These are phyloP conservation scores for Echiichthys vipera DNA, from an alignment of 2,797 vertebrate species.

Conservation along the genomic window DNA sequence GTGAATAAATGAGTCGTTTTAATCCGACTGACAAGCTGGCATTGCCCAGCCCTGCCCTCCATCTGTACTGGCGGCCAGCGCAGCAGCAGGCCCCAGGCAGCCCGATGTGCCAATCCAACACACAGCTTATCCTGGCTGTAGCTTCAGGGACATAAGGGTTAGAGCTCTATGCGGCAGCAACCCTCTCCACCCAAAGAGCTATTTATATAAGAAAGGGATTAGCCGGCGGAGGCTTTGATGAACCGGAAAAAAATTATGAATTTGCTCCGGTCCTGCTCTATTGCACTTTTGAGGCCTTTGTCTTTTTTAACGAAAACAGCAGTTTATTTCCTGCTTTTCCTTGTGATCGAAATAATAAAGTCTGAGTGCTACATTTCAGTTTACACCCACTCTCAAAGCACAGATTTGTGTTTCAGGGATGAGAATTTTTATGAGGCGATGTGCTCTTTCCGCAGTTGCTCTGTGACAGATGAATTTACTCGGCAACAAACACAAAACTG, in stretches of 20 bases:
- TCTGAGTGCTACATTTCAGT: not conserved
- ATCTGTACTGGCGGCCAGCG: constrained; percentile 98
- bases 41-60: constrained; percentile 98
- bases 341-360: not conserved
- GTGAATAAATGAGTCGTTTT: constrained; percentile 99
- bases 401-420: not conserved
- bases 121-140: constrained; percentile 89
- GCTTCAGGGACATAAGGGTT: constrained; percentile 90
- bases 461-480: constrained; percentile 22
- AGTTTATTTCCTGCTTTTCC: constrained; percentile 2
- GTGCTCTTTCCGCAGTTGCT: not conserved
- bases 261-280: constrained; percentile 60
- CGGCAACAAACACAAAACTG: constrained; percentile 8
- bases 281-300: constrained; percentile 46
- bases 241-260: constrained; percentile 80
- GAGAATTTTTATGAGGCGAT: not conserved
- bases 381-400: constrained; percentile 2
- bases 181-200: constrained; percentile 87
- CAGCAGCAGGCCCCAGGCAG: constrained; percentile 93
- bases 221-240: constrained; percentile 86
- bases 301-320: constrained; percentile 37
- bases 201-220: constrained; percentile 93
- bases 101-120: constrained; percentile 90
- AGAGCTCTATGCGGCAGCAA: constrained; percentile 86
- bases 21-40: constrained; percentile 99